These are phyloP conservation scores for Polymixis flavicincta DNA, from an alignment of 2,888 invertebrate genomes.

Conservation along the genomic window DNA sequence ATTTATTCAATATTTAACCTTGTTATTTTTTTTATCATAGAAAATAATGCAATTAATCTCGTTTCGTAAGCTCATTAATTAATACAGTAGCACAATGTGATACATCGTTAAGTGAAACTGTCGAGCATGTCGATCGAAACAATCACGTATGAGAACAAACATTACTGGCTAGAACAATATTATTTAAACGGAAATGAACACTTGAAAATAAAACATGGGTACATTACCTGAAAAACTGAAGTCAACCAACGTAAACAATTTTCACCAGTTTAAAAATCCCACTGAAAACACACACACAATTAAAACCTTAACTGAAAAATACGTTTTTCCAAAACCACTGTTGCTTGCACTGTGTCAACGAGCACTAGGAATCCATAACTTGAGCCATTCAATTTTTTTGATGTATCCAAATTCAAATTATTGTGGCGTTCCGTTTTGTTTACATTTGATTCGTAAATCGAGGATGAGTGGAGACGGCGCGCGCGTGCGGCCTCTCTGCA, in stretches of 20 bases:
- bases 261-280: conserved; percentile 68
- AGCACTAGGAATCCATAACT: conserved; percentile 23
- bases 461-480: conserved; percentile 33
- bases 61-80: conserved; percentile 16
- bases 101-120: background rate
- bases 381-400: conserved; percentile 27
- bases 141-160: conserved; percentile 10
- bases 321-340: conserved; percentile 48
- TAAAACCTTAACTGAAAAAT: conserved; percentile 41
- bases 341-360: conserved; percentile 43
- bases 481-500: conserved; percentile 68
- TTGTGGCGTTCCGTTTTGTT: conserved; percentile 72
- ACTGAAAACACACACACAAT: conserved; percentile 60
- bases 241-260: conserved; percentile 66
- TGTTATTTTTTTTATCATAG: background rate
- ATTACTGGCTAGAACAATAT: background rate
- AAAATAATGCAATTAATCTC: conserved; percentile 16
- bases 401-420: conserved; percentile 27
- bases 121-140: conserved; percentile 4
- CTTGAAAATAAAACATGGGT: conserved; percentile 12
- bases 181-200: background rate
- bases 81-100: background rate
- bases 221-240: conserved; percentile 74
- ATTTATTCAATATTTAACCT: conserved; percentile 17
- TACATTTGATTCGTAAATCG: conserved; percentile 75